Evolutionary conservation across 2,888 invertebrate species (phyloP).

Genomic region (Apodemia mormo): DNA sequence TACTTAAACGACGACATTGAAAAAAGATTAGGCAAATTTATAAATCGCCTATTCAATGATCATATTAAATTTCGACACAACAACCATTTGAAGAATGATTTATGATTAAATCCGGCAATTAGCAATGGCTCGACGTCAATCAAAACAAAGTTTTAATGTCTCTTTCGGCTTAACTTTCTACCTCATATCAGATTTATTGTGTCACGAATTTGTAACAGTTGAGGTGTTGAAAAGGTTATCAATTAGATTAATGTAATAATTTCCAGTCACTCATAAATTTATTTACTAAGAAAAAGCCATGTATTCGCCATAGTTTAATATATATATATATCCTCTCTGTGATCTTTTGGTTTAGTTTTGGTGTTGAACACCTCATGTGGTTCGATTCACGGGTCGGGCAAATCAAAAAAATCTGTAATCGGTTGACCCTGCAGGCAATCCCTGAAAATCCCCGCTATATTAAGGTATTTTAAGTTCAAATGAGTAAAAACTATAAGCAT

Average conservation of each 20-base stretch:
- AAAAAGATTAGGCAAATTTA: slow-evolving; percentile 1
- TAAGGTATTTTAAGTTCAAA: too few species aligned
- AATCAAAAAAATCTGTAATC: too few species aligned
- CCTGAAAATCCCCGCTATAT: too few species aligned
- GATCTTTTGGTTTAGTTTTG: too few species aligned
- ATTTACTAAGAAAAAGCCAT: background rate
- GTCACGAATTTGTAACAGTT: background rate
- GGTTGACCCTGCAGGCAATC: too few species aligned
- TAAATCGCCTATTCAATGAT: background rate
- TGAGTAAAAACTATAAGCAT: too few species aligned
- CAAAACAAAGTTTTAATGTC: slow-evolving; percentile 9
- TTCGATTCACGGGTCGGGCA: too few species aligned
- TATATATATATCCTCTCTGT: too few species aligned
- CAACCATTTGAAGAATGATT: slow-evolving; percentile 8
- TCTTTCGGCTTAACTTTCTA: slow-evolving; percentile 3
- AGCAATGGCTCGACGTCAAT: slow-evolving; percentile 6
- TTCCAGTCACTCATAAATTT: background rate
- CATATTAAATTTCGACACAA: background rate
- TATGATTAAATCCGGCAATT: slow-evolving; percentile 14
- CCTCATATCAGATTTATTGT: slow-evolving; percentile 6
- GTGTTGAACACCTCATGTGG: too few species aligned
- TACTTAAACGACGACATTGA: background rate
- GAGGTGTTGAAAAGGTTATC: slow-evolving; percentile 10
- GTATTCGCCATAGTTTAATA: too few species aligned
- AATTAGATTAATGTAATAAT: background rate